Percentiles rank a stretch among this genome's conserved stretches.
These are phyloP conservation scores for Didymodactylos carnosus DNA, from an alignment of 2,888 invertebrate species.

Conservation along the genomic window DNA sequence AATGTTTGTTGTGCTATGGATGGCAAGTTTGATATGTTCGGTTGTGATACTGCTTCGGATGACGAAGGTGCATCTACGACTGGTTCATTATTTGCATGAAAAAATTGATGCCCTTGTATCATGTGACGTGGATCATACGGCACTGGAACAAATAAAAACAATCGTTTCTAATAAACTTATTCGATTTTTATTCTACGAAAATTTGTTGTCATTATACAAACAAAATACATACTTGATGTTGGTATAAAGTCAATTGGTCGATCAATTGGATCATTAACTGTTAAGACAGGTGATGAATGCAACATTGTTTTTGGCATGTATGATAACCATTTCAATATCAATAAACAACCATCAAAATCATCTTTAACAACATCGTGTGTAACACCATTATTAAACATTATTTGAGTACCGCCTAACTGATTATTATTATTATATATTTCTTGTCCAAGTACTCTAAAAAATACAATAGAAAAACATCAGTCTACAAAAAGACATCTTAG, in stretches of 20 bases:
- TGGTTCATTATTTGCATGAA: too few relatives aligned
- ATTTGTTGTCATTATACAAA: too few relatives aligned
- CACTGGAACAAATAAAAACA: constrained; percentile 33
- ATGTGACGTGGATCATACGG: constrained; percentile 86
- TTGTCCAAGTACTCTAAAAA: constrained; percentile 67
- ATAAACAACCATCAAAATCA: constrained; percentile 63
- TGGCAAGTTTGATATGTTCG: too few relatives aligned
- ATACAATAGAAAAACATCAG: too few relatives aligned
- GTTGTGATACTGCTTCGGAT: background rate
- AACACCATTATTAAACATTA: constrained; percentile 96
- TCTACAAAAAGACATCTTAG: too few relatives aligned
- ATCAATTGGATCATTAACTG: constrained; percentile 54
- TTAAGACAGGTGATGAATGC: background rate
- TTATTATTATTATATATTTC: constrained; percentile 96
- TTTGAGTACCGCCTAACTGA: constrained; percentile 85
- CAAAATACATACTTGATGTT: constrained; percentile 41
- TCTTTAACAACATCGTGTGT: constrained; percentile 71
- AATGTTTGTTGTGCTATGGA: too few relatives aligned
- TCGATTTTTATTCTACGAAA: too few relatives aligned
- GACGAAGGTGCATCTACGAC: background rate
- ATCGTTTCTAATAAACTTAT: background rate
- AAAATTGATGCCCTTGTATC: constrained; percentile 40
- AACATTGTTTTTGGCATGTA: constrained; percentile 52
- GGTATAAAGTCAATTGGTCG: constrained; percentile 66
- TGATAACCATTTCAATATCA: constrained; percentile 71